These are phyloP conservation scores for Arion vulgaris DNA, from an alignment of 1,140 invertebrate genomes.

Conservation along the genomic window DNA sequence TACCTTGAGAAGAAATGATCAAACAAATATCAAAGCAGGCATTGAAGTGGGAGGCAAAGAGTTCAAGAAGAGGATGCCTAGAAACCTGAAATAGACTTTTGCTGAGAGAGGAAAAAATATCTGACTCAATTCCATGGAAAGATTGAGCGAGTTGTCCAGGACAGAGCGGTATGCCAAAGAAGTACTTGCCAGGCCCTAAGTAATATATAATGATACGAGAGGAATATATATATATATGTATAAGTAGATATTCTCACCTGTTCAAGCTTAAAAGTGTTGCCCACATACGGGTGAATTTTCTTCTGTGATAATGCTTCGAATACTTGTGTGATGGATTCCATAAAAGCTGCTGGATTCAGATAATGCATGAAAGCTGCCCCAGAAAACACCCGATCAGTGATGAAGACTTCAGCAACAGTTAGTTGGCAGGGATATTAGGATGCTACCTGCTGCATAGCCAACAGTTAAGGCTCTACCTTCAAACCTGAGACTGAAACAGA, in stretches of 20 bases:
- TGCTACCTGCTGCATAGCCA: conserved; percentile 57
- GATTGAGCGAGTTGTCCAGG: no score
- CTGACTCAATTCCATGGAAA: no score
- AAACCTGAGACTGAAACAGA: conserved; percentile 51
- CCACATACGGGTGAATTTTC: conserved; percentile 48
- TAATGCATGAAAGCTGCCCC: conserved; percentile 49
- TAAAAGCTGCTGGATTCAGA: conserved; percentile 42
- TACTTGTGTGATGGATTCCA: conserved; percentile 45
- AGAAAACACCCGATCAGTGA: conserved; percentile 55
- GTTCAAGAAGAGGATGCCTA: no score
- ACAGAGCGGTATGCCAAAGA: no score
- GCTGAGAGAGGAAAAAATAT: no score
- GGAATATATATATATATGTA: no score
- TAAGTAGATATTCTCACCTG: conserved; percentile 40
- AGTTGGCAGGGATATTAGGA: conserved; percentile 56
- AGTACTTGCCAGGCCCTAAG: no score
- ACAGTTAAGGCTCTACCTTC: conserved; percentile 56
- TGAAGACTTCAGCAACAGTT: conserved; percentile 53
- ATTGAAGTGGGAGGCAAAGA: no score
- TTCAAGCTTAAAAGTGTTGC: conserved; percentile 49
- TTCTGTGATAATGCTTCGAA: conserved; percentile 32
- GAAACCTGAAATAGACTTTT: no score
- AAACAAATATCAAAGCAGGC: no score
- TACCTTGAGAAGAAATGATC: no score
- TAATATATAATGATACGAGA: no score